Evolutionary conservation across 2,888 invertebrate genomes (phyloP).

Genomic region (Formica aserva): DNA sequence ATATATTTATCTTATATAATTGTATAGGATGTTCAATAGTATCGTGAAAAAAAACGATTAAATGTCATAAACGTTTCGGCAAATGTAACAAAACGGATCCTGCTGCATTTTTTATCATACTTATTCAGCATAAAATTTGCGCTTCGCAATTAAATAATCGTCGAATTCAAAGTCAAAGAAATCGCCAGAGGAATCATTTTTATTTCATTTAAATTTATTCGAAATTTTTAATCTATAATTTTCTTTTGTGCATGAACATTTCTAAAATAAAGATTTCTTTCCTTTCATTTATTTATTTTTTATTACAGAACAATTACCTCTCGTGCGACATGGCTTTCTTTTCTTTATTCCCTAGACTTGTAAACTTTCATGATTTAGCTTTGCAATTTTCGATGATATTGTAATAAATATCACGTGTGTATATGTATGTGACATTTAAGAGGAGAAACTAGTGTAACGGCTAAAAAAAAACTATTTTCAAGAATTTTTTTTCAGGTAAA

Average conservation of each 20-base stretch:
- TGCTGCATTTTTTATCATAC: not conserved
- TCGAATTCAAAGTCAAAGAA: not conserved
- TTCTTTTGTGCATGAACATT: not conserved
- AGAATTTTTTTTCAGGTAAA: too few relatives aligned
- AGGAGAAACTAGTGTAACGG: too few relatives aligned
- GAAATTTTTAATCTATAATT: not conserved
- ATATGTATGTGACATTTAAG: too few relatives aligned
- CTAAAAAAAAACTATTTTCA: too few relatives aligned
- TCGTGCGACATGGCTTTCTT: conserved; percentile 6
- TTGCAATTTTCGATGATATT: conserved; percentile 59
- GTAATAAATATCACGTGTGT: conserved; percentile 61
- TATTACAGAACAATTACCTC: not conserved
- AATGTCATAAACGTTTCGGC: not conserved
- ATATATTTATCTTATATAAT: conserved; percentile 10
- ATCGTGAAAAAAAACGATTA: conserved; percentile 6
- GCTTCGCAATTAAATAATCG: conserved; percentile 14
- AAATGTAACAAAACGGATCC: conserved; percentile 14
- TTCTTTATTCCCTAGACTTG: not conserved
- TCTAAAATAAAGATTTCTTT: not conserved
- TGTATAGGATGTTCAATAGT: not conserved
- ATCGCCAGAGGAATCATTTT: not conserved
- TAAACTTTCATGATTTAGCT: conserved; percentile 53
- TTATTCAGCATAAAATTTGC: conserved; percentile 18
- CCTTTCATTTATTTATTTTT: not conserved
- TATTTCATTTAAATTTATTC: not conserved